A percentile compares a stretch with the other conserved stretches of the same genome.
Evolutionary conservation across 2,113 vertebrate genomes (phyloP).

Genomic region (Procapra przewalskii): DNA sequence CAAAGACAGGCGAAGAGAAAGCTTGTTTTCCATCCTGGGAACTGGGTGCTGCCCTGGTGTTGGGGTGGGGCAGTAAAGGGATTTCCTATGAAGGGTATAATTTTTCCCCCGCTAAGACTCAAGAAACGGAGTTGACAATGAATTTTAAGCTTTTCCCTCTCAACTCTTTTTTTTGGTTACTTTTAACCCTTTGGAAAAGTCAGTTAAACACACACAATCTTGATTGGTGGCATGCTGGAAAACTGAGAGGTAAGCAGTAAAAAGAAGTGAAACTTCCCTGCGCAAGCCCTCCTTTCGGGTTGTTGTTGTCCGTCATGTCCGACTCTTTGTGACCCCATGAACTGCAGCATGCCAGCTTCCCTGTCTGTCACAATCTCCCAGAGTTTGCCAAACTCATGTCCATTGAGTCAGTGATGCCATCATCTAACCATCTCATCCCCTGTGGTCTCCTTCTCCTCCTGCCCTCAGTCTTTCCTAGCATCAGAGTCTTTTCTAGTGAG

Average conservation of each 20-base stretch:
- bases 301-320: background rate
- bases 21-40: background rate
- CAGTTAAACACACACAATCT: background rate
- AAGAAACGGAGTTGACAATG: background rate
- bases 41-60: background rate
- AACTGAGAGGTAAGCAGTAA: background rate
- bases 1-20: background rate
- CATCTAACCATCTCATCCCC: background rate
- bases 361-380: background rate
- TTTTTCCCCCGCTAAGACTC: background rate
- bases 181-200: slow-evolving; percentile 16
- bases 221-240: background rate
- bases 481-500: background rate
- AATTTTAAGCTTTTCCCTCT: background rate
- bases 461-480: background rate
- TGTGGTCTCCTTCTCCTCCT: background rate
- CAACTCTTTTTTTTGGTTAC: background rate
- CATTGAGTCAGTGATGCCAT: background rate
- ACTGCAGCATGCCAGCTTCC: background rate
- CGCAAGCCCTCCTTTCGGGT: background rate
- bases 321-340: background rate
- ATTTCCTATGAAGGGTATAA: background rate
- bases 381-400: background rate
- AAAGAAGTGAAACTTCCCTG: background rate
- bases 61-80: background rate